Conservation (phyloP, 2,797 vertebrate genomes). For the Tapera naevia region DNA sequence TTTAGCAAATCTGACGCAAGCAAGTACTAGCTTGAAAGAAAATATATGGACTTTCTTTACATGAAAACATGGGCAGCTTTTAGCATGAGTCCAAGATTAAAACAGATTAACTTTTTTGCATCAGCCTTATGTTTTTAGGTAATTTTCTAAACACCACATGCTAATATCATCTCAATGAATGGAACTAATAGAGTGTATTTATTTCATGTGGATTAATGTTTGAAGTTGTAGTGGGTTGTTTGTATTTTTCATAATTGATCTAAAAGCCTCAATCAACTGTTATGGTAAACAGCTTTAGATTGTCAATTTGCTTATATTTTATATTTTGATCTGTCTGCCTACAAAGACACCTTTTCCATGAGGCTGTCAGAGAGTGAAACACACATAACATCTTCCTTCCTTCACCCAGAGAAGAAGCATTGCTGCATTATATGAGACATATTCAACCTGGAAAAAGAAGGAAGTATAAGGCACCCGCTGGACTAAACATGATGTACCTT, state of each 20-base stretch:
- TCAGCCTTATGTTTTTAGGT: neutral
- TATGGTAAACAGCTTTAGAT: neutral
- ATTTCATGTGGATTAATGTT: neutral
- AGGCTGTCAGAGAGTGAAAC: neutral
- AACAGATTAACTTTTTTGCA: neutral
- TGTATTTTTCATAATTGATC: neutral
- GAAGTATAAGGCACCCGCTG: neutral
- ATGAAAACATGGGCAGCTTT: neutral
- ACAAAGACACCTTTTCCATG: neutral
- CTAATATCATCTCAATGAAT: neutral
- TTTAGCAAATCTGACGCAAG: neutral
- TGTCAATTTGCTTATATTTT: neutral
- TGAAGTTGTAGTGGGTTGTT: neutral
- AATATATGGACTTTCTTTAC: neutral
- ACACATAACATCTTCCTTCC: neutral
- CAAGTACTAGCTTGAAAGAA: neutral
- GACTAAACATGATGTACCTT: neutral
- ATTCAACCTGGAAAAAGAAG: neutral
- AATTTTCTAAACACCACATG: neutral
- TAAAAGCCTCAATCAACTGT: neutral
- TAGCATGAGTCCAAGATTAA: rapidly evolving
- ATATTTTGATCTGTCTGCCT: neutral
- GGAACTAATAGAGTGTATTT: neutral
- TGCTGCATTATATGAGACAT: neutral
- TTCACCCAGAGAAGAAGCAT: neutral